Base-by-base conservation (phyloP, 2,888 invertebrate genomes). In the Morpho achilles region DNA sequence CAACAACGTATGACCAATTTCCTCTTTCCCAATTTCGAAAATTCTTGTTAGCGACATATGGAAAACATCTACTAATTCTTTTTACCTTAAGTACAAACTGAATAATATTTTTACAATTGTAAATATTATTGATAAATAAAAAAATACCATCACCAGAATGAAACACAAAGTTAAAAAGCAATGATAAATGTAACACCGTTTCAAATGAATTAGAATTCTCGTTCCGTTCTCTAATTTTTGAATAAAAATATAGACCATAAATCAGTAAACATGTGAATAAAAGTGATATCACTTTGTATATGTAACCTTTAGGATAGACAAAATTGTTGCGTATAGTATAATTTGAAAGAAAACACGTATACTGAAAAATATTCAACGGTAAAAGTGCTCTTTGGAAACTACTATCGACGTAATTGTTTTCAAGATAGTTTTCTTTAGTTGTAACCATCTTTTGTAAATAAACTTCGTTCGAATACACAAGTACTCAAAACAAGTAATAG, bases 31-130 rank as follows among this genome's bases (percentile, higher is more conserved):
- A 62, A 16, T 8, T 50, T n/a, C 47, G 54, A 7, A 59, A 57
- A 23, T 41, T 9, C n/a, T 48, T 50, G 8, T 45, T 50, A 7
- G 45, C 39, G 4, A 42, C 0, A 7, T 16, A 41, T 32, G 16
- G 23, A 16, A 49, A 43, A 44, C 3, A 43, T 8, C 53, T 57
- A 40, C 45, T 39, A 9, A 59, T 54, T 48, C 62, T 64, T 16
- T 66, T 62, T 2, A 64, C 5, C 8, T 52, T 61, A n/a, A 61
- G 7, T 23, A 66, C 57, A 6, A 64, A 39, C 44, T 50, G n/a
- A 1, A 62, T 40, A 8, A 53, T 41, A 9, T 10, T 39, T 40
- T 58, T 52, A 0, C 42, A 52, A 41, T 44, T 47, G 5, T 51
- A 58, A 22, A 64, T 56, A 7, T 44, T 64, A 45, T 46, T 59